phyloP scores from a whole-genome alignment of 2,113 vertebrate species.

The Nematolebias whitei region DNA sequence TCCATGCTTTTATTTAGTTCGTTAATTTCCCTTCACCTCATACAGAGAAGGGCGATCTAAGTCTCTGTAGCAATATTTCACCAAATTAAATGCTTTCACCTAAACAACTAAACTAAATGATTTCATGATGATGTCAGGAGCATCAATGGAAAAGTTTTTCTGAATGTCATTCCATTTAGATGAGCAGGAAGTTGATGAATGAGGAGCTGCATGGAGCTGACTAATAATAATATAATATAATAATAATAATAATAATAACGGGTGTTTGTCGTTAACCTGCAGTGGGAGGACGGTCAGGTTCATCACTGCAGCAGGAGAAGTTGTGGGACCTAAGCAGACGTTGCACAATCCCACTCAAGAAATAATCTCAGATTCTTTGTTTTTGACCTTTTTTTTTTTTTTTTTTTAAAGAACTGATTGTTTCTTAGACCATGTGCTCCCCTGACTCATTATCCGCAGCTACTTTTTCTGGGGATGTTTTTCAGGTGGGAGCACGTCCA shows the following conservation, averaged over 20 bases:
- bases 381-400: neutral
- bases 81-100: conserved; percentile 35
- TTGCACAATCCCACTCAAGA: no score
- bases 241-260: no score
- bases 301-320: conserved; percentile 8
- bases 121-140: conserved; percentile 9
- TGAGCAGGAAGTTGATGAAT: conserved; percentile 19
- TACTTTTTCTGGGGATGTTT: neutral
- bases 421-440: no score
- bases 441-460: neutral
- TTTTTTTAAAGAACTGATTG: neutral
- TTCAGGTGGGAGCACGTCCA: neutral
- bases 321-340: neutral
- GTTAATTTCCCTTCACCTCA: neutral
- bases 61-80: conserved; percentile 1
- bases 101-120: conserved; percentile 32
- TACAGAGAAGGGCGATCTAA: neutral
- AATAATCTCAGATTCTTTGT: neutral
- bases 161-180: conserved; percentile 39
- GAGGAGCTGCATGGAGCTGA: conserved; percentile 29
- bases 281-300: conserved; percentile 11
- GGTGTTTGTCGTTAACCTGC: conserved; percentile 21
- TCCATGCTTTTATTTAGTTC: neutral
- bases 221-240: conserved; percentile 1
- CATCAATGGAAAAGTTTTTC: conserved; percentile 25